A percentile compares a stretch with the other conserved stretches of the same genome.
Conservation (phyloP, 2,797 vertebrate genomes). For the Thamnophis elegans region DNA sequence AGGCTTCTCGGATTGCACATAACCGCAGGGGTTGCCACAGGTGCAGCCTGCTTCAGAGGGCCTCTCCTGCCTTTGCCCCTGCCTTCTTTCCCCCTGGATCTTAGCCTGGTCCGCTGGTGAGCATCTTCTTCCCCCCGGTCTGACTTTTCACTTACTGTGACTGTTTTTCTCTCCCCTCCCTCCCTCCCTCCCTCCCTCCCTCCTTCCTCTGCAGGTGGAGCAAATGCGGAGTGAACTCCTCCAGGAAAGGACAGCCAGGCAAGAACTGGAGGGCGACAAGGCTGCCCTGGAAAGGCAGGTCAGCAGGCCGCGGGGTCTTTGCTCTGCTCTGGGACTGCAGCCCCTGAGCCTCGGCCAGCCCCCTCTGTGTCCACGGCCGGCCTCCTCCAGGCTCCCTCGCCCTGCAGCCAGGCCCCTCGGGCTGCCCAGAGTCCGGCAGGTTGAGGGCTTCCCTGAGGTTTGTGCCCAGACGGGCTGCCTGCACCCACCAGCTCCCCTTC, state of each 20-base stretch:
- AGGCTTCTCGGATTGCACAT: neutral
- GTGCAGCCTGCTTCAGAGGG: neutral
- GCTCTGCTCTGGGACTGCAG: too few species aligned
- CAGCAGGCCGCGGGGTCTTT: slow-evolving; percentile 31
- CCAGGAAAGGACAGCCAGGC: slow-evolving; percentile 90
- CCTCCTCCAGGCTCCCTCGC: slow-evolving; percentile 25
- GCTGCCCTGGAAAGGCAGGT: slow-evolving; percentile 97
- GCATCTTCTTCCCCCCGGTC: neutral
- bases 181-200: too few species aligned
- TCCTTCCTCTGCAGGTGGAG: slow-evolving; percentile 81
- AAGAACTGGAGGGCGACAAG: slow-evolving; percentile 98
- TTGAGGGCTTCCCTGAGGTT: neutral
- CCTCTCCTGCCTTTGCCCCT: neutral
- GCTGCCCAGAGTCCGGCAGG: too few species aligned
- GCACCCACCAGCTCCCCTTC: neutral
- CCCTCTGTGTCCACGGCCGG: neutral
- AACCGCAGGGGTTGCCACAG: neutral
- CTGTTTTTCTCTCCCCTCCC: neutral
- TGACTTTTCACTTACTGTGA: neutral
- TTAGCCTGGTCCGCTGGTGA: neutral
- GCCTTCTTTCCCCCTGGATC: neutral
- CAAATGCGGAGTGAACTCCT: slow-evolving; percentile 94
- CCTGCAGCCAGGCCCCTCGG: neutral
- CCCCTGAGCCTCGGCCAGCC: neutral
- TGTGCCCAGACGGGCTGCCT: neutral